Conservation (phyloP, 2,797 vertebrate genomes). For the Babyrousa celebensis region DNA sequence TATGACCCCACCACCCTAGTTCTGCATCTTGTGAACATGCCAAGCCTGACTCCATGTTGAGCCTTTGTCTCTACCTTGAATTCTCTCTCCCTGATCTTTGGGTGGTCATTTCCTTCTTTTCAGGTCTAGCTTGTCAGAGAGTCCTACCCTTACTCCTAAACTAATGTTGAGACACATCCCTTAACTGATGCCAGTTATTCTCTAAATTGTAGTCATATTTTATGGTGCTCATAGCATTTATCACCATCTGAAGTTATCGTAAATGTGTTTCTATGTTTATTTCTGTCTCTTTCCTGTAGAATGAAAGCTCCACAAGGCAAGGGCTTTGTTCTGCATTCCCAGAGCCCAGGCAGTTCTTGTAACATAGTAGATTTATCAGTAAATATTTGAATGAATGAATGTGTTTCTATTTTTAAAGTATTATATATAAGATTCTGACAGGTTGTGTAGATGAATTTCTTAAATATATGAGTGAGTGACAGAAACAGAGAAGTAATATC, state of each 20-base stretch:
- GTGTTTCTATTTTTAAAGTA: not conserved
- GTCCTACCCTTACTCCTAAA: not conserved
- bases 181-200: not conserved
- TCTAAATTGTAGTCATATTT: not conserved
- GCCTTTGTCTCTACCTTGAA: not conserved
- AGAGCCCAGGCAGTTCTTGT: not conserved
- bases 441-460: not conserved
- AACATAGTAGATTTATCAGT: not conserved
- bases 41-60: not conserved
- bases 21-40: not conserved
- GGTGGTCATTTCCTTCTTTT: not conserved
- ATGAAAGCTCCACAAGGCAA: not conserved
- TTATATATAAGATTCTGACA: not conserved
- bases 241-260: not conserved
- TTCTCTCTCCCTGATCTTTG: not conserved
- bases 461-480: not conserved
- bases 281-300: not conserved
- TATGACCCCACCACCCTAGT: not conserved
- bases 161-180: not conserved
- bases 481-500: not conserved
- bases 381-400: slow-evolving; percentile 2
- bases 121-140: not conserved
- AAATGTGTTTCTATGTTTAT: not conserved
- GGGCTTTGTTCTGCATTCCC: not conserved
- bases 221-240: not conserved